Evolutionary conservation across 1,140 invertebrate genomes (phyloP).

Genomic region (Choristoneura fumiferana): DNA sequence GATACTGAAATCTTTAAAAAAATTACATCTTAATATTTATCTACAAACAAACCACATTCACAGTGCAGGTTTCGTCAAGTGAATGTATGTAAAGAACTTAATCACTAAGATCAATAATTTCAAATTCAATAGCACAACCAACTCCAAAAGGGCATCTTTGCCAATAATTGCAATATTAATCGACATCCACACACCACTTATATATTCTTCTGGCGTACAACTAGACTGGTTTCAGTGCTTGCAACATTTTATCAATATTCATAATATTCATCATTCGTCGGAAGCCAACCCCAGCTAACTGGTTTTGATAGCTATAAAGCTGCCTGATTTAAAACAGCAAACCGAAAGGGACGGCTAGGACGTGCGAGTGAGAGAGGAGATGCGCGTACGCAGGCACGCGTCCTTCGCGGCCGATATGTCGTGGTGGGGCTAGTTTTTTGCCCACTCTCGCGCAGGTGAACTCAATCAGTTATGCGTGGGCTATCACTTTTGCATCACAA

Average conservation of each 20-base stretch:
- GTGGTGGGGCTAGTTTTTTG: conserved; percentile 48
- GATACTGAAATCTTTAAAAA: too few species aligned
- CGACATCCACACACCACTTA: neutral
- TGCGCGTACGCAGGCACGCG: conserved; percentile 60
- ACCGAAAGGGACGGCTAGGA: conserved; percentile 38
- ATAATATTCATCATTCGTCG: conserved; percentile 41
- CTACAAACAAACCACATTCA: too few species aligned
- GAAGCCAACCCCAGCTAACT: conserved; percentile 39
- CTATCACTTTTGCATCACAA: neutral
- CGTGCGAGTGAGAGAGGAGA: conserved; percentile 31
- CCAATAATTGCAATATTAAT: conserved; percentile 1
- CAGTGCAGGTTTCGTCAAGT: too few species aligned
- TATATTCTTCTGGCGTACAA: neutral
- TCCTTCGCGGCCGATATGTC: conserved; percentile 56
- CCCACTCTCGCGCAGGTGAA: conserved; percentile 39
- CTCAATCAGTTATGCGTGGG: conserved; percentile 31
- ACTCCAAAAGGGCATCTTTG: neutral
- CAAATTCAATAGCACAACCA: neutral
- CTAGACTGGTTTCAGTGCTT: neutral
- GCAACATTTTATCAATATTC: conserved; percentile 51
- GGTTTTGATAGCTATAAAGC: conserved; percentile 55
- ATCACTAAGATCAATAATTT: too few species aligned
- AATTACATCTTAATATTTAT: too few species aligned
- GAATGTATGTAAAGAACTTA: too few species aligned
- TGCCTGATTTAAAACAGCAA: conserved; percentile 45